Evolutionary conservation across 2,888 invertebrate species (phyloP), one percentile per base, ranked within the genome.

Genomic region (Ornithoptera alexandrae): DNA sequence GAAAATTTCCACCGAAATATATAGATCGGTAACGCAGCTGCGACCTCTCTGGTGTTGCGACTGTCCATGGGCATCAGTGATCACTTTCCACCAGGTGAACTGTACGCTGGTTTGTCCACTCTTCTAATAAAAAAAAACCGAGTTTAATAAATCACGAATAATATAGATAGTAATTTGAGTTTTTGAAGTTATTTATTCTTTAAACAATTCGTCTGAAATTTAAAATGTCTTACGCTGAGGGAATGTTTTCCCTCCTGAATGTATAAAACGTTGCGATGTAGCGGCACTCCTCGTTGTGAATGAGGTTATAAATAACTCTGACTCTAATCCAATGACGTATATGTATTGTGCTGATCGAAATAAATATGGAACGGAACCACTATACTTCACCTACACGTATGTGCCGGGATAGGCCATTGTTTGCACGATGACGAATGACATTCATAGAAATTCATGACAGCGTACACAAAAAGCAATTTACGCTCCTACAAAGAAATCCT

Each of bases 341-440:
- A 42, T 57, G 69, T 69, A 61, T 65, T 69, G 59, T 61, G 56
- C n/a, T 42, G 56, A 22, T 57, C 56, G 64, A 69, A 69, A 57
- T 61, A 69, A 61, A 69, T 62, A 46, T 20, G 42, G 39, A 61
- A 73, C 71, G 72, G 71, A 69, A 71, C 65, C 68, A 68, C 24
- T 65, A 62, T 39, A 62, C 59, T 8, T 68, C 64, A 66, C 50
- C 65, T 64, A 42, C 62, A 66, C 66, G 60, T 22, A 56, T 50
- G 59, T 20, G 36, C 53, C 67, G 61, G 67, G 68, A 36, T 71
- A 62, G 65, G 61, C 71, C 65, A 72, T 76, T 75, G 73, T 75
- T 69, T 71, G 62, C 68, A 50, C 63, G 56, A 72, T 74, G 74
- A 76, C 71, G 71, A 73, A 74, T 74, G 74, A 67, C 72, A 69